Evolutionary conservation across 2,797 vertebrate species (phyloP).

Genomic region (Bryconaethiops microstoma): DNA sequence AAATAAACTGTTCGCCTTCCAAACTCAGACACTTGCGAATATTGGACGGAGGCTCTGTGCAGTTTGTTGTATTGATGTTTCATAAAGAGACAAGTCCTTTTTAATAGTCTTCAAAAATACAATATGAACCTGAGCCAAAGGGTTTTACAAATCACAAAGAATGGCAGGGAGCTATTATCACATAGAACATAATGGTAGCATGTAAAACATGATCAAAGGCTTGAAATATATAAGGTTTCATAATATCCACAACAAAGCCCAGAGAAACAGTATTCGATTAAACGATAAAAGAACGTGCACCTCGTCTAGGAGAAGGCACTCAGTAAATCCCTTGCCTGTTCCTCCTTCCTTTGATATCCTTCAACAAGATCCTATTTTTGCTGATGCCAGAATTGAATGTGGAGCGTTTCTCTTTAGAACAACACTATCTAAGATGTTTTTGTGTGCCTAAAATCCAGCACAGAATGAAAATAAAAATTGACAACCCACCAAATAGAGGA

Average conservation of each 20-base stretch:
- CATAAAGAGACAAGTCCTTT: not conserved
- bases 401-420: constrained; percentile 12
- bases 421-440: not conserved
- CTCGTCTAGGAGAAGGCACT: not conserved
- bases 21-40: not conserved
- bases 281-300: not conserved
- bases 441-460: no score
- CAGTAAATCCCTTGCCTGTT: not conserved
- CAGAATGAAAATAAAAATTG: not conserved
- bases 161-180: not conserved
- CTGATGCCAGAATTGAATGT: constrained; percentile 1
- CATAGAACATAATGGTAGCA: not conserved
- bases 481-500: not conserved
- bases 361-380: not conserved
- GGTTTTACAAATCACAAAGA: not conserved
- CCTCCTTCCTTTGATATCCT: constrained; percentile 8
- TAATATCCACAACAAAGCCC: not conserved
- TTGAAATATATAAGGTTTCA: not conserved
- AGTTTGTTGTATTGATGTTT: not conserved
- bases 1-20: not conserved
- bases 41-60: not conserved
- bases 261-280: not conserved
- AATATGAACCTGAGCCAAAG: not conserved
- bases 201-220: constrained; percentile 3
- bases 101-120: not conserved